Percentiles rank a stretch among this genome's conserved stretches.
Conservation (phyloP, 2,113 vertebrate genomes). For the Corydoras sp. region DNA sequence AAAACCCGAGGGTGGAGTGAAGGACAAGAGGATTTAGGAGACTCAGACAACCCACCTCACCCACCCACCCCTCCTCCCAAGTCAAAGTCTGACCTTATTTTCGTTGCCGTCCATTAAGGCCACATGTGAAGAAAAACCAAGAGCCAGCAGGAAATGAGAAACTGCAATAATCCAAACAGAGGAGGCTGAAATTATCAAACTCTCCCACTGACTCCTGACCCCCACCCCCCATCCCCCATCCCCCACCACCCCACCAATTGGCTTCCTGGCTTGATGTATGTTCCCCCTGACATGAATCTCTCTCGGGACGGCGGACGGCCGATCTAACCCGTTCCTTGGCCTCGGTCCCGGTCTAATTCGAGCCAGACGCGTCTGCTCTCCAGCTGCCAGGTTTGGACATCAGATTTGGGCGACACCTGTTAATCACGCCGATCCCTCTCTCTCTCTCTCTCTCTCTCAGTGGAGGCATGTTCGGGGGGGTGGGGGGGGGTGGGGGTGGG, state of each 20-base stretch:
- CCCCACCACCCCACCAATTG: neutral
- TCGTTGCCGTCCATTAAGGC: slow-evolving; percentile 41
- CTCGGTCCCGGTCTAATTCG: neutral
- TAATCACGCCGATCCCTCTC: neutral
- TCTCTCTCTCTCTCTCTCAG: neutral
- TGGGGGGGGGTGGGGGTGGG: no score
- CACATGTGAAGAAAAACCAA: slow-evolving; percentile 63
- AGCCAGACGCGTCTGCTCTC: slow-evolving; percentile 14
- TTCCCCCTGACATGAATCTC: slow-evolving; percentile 7
- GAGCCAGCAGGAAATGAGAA: slow-evolving; percentile 66
- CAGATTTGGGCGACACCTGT: neutral
- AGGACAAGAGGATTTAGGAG: neutral
- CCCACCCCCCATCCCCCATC: no score
- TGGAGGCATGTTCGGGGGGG: neutral
- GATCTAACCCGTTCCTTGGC: slow-evolving; percentile 3
- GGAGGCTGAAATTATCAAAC: slow-evolving; percentile 2
- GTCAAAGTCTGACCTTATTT: slow-evolving; percentile 2
- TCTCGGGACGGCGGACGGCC: neutral
- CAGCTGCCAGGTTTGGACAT: neutral
- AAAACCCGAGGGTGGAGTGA: neutral
- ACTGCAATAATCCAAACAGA: slow-evolving; percentile 52
- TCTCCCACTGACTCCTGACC: no score
- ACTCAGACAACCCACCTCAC: neutral
- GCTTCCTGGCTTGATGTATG: neutral
- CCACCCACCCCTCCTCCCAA: neutral